Percentiles rank a stretch among this genome's conserved stretches.
These are phyloP conservation scores for Ageneiosus marmoratus DNA, from an alignment of 2,113 vertebrate genomes.

Conservation along the genomic window DNA sequence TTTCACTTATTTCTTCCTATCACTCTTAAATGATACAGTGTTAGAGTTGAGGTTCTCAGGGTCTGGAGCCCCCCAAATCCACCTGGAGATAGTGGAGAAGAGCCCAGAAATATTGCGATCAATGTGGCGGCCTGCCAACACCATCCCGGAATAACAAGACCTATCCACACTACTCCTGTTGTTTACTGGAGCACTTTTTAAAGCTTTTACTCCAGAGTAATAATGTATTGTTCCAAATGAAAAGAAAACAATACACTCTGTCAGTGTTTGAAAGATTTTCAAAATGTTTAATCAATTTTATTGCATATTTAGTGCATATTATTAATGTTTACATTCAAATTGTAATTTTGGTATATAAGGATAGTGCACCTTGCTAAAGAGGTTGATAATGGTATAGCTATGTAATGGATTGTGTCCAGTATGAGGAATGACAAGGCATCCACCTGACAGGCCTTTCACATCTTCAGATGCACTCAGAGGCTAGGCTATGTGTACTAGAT, in stretches of 20 bases:
- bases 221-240: background rate
- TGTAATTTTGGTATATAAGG: background rate
- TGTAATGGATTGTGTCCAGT: slow-evolving; percentile 22
- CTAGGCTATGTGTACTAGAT: slow-evolving; percentile 17
- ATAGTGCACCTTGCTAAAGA: background rate
- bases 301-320: background rate
- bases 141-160: slow-evolving; percentile 52
- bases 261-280: background rate
- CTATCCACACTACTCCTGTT: slow-evolving; percentile 42
- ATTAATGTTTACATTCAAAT: background rate
- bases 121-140: slow-evolving; percentile 52
- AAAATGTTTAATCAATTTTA: background rate
- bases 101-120: slow-evolving; percentile 61
- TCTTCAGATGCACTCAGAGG: slow-evolving; percentile 1
- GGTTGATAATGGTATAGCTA: background rate
- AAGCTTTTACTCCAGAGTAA: slow-evolving; percentile 10
- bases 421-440: slow-evolving; percentile 63
- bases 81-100: slow-evolving; percentile 61
- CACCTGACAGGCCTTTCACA: slow-evolving; percentile 28
- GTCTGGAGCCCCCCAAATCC: slow-evolving; percentile 55
- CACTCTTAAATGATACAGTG: slow-evolving; percentile 55
- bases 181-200: slow-evolving; percentile 36
- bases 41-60: slow-evolving; percentile 68
- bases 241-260: background rate
- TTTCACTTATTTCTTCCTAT: background rate